Evolutionary conservation across 2,797 vertebrate species (phyloP).

Genomic region (Austrolebias charrua): DNA sequence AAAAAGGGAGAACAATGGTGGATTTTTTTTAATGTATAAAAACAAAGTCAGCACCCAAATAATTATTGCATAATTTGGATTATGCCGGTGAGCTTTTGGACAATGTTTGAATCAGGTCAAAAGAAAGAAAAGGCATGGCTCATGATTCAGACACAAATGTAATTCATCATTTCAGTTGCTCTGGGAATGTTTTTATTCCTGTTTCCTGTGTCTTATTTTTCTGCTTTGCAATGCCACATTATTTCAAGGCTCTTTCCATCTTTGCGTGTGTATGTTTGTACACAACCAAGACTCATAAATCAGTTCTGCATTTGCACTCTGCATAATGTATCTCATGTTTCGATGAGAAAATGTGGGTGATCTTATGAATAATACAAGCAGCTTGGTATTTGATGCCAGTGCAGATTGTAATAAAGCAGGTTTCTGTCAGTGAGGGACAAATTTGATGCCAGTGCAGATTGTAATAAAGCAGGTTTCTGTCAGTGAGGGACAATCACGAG

Average conservation of each 20-base stretch:
- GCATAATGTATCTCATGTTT: constrained; percentile 88
- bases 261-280: constrained; percentile 79
- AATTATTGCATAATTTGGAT: constrained; percentile 20
- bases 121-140: constrained; percentile 29
- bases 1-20: constrained; percentile 9
- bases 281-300: constrained; percentile 85
- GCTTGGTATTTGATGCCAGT: constrained; percentile 82
- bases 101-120: constrained; percentile 65
- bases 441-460: constrained; percentile 87
- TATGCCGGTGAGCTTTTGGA: constrained; percentile 27
- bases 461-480: constrained; percentile 85
- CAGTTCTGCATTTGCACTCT: constrained; percentile 88
- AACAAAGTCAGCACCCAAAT: constrained; percentile 8
- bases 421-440: constrained; percentile 77
- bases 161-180: constrained; percentile 63
- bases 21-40: constrained; percentile 1
- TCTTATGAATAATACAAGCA: constrained; percentile 94
- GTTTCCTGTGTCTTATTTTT: constrained; percentile 14
- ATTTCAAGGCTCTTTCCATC: constrained; percentile 57
- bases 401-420: constrained; percentile 87
- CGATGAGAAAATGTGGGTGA: constrained; percentile 82
- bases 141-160: constrained; percentile 22
- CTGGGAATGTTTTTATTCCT: constrained; percentile 39
- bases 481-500: constrained; percentile 80
- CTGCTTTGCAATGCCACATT: constrained; percentile 29